phyloP scores from a whole-genome alignment of 2,888 invertebrate genomes.

The Xanthia togata region DNA sequence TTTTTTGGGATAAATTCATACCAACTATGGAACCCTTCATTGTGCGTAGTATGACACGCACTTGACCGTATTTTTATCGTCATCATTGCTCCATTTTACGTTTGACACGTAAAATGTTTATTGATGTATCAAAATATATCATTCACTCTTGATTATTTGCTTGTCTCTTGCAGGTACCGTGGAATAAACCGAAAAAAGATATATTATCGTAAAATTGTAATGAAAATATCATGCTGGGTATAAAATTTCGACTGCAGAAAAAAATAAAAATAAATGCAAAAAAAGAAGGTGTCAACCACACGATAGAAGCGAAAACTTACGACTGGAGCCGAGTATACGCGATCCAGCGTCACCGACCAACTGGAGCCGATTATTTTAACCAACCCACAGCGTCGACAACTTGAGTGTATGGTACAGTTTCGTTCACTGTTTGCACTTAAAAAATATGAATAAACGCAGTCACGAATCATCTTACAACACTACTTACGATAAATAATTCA shows the following conservation, averaged over 20 bases:
- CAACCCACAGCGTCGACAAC: too few relatives aligned
- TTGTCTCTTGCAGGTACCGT: constrained; percentile 16
- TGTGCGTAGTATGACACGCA: too few relatives aligned
- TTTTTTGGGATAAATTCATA: too few relatives aligned
- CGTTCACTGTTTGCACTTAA: too few relatives aligned
- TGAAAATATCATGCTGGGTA: constrained; percentile 14
- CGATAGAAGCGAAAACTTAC: too few relatives aligned
- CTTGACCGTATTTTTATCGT: not conserved
- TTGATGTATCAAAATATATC: constrained; percentile 13
- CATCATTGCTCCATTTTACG: constrained; percentile 21
- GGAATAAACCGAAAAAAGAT: constrained; percentile 28
- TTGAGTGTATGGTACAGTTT: too few relatives aligned
- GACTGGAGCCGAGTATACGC: too few relatives aligned
- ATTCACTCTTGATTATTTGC: constrained; percentile 31
- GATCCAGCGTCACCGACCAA: too few relatives aligned
- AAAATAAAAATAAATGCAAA: not conserved
- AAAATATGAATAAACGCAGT: not conserved
- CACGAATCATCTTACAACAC: not conserved
- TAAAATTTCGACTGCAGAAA: constrained; percentile 1
- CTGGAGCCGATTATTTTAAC: too few relatives aligned
- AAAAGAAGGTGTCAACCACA: too few relatives aligned
- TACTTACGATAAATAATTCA: too few relatives aligned
- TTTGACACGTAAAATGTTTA: constrained; percentile 35
- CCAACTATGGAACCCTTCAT: too few relatives aligned
- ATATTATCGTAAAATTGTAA: constrained; percentile 33